Conservation (phyloP, 2,113 vertebrate genomes). For the Callaeas wilsoni region DNA sequence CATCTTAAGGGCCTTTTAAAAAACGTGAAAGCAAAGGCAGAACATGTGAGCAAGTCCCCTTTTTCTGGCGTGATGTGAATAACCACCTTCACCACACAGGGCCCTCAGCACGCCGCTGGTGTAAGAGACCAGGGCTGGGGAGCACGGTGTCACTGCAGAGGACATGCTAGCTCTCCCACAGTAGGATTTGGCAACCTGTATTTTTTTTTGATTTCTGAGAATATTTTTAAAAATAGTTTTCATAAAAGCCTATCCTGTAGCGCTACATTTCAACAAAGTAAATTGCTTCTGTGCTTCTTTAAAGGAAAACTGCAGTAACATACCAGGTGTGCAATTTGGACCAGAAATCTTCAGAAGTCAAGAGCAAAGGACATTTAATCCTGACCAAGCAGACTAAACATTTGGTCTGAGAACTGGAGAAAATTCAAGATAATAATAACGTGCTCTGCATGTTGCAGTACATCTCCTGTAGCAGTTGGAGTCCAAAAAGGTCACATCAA, state of each 20-base stretch:
- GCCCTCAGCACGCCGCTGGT: rapidly evolving
- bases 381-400: constrained; percentile 58
- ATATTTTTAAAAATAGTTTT: neutral
- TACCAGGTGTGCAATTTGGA: constrained; percentile 10
- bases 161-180: neutral
- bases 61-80: neutral
- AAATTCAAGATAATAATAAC: constrained; percentile 40
- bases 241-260: neutral
- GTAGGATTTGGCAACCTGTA: neutral
- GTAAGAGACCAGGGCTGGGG: rapidly evolving
- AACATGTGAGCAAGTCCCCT: neutral
- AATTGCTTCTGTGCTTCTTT: neutral
- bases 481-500: constrained; percentile 29
- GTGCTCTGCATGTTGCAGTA: constrained; percentile 28
- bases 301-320: neutral
- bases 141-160: neutral
- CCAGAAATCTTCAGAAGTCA: constrained; percentile 6
- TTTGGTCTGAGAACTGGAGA: constrained; percentile 42
- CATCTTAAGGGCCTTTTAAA: neutral
- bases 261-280: neutral
- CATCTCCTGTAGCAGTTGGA: constrained; percentile 38
- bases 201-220: neutral
- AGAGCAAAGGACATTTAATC: constrained; percentile 41
- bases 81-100: neutral
- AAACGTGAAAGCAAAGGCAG: neutral